Percentiles rank a stretch among this genome's conserved stretches.
Conservation (phyloP, 2,797 vertebrate genomes). For the Trachops cirrhosus region DNA sequence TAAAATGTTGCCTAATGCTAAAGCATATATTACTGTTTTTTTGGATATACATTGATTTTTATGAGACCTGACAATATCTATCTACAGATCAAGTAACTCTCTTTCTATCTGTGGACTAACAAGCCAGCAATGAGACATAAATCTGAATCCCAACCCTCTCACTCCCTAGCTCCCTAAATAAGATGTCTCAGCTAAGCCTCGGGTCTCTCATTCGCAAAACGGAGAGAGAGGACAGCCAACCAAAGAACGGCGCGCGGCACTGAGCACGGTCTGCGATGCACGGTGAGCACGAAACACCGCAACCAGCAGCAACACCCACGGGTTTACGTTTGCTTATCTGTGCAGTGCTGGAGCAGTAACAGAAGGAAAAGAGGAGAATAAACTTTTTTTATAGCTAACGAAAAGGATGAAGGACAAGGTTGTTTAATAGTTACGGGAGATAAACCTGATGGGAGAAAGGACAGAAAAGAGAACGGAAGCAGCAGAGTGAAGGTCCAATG, state of each 20-base stretch:
- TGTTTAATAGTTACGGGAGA: neutral
- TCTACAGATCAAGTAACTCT: slow-evolving; percentile 1
- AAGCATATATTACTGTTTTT: slow-evolving; percentile 1
- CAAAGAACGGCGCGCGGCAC: neutral
- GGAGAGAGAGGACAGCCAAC: neutral
- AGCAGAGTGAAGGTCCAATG: neutral
- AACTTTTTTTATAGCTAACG: neutral
- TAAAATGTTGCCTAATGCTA: neutral
- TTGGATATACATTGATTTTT: slow-evolving; percentile 17
- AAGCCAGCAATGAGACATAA: slow-evolving; percentile 22
- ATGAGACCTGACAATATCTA: neutral
- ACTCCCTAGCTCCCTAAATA: neutral
- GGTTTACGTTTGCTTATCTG: neutral
- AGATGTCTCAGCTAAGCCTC: neutral
- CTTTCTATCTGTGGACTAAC: neutral
- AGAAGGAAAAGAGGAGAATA: neutral
- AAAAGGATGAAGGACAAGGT: neutral
- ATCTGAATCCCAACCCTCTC: slow-evolving; percentile 9
- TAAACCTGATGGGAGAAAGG: neutral
- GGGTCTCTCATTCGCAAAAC: neutral
- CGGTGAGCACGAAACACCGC: neutral
- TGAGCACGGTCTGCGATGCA: neutral
- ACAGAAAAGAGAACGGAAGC: neutral
- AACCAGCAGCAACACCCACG: neutral
- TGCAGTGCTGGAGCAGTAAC: neutral